phyloP scores from a whole-genome alignment of 2,797 vertebrate genomes.

The Acropternis orthonyx region DNA sequence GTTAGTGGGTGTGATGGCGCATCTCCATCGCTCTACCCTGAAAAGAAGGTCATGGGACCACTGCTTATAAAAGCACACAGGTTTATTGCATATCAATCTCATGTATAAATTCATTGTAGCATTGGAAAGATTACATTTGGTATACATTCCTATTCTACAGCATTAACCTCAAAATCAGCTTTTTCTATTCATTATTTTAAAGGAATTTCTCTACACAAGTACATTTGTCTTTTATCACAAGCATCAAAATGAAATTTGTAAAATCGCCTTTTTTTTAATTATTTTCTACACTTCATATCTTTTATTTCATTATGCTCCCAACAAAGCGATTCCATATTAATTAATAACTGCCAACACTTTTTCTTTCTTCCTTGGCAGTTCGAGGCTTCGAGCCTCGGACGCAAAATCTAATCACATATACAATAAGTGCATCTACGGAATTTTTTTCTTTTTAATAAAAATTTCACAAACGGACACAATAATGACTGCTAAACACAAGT shows the following conservation, averaged over 20 bases:
- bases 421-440: constrained; percentile 96
- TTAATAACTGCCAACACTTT: constrained; percentile 79
- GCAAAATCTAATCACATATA: constrained; percentile 89
- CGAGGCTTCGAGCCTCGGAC: constrained; percentile 84
- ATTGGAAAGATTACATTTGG: constrained; percentile 99
- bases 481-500: constrained; percentile 94
- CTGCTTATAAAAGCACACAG: constrained; percentile 96
- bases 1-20: rapidly evolving
- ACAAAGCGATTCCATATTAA: constrained; percentile 82
- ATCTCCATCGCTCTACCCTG: neutral
- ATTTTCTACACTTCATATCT: constrained; percentile 62
- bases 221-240: constrained; percentile 90
- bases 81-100: constrained; percentile 99
- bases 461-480: constrained; percentile 94
- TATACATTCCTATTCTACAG: constrained; percentile 99
- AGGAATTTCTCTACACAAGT: constrained; percentile 92
- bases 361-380: constrained; percentile 78
- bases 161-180: constrained; percentile 94
- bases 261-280: constrained; percentile 62
- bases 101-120: constrained; percentile 99
- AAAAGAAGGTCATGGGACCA: constrained; percentile 39
- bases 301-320: constrained; percentile 86
- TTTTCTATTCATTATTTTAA: constrained; percentile 79
- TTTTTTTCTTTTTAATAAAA: constrained; percentile 80
- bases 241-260: constrained; percentile 89